Conservation (phyloP, 2,797 vertebrate genomes). For the Karalla daura region DNA sequence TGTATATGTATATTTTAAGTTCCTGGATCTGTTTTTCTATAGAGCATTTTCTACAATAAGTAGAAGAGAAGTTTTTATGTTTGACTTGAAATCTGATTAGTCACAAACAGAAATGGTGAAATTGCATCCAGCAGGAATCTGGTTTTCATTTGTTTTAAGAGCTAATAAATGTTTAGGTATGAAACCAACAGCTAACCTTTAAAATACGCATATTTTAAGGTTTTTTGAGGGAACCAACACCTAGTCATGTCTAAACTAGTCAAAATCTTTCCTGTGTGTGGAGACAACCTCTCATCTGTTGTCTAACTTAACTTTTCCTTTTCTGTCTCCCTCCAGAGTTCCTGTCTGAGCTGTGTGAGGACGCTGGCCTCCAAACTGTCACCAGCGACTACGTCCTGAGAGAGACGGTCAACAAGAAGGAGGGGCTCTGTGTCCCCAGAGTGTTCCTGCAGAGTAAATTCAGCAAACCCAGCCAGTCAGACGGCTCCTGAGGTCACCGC, state of each 20-base stretch:
- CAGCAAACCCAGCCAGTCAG: constrained; percentile 73
- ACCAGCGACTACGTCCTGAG: constrained; percentile 91
- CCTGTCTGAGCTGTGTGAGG: constrained; percentile 87
- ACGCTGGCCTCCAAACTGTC: constrained; percentile 83
- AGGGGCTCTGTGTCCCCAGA: constrained; percentile 90
- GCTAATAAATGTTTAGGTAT: no score
- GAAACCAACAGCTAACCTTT: no score
- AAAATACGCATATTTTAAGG: no score
- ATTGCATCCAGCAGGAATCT: neutral
- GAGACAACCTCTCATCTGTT: neutral
- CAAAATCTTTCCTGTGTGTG: neutral
- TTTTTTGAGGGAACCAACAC: no score
- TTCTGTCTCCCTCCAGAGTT: constrained; percentile 81
- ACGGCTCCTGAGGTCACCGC: constrained; percentile 36
- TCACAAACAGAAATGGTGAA: neutral
- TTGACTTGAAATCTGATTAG: no score
- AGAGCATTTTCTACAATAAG: no score
- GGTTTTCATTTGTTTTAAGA: neutral
- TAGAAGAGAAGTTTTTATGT: no score
- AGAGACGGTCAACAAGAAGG: constrained; percentile 96
- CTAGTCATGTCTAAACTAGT: no score
- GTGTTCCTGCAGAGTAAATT: constrained; percentile 98
- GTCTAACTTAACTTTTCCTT: neutral
- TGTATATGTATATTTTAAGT: no score
- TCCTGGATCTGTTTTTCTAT: no score